Conservation (phyloP, 2,113 vertebrate genomes). For the Calyptomena viridis region DNA sequence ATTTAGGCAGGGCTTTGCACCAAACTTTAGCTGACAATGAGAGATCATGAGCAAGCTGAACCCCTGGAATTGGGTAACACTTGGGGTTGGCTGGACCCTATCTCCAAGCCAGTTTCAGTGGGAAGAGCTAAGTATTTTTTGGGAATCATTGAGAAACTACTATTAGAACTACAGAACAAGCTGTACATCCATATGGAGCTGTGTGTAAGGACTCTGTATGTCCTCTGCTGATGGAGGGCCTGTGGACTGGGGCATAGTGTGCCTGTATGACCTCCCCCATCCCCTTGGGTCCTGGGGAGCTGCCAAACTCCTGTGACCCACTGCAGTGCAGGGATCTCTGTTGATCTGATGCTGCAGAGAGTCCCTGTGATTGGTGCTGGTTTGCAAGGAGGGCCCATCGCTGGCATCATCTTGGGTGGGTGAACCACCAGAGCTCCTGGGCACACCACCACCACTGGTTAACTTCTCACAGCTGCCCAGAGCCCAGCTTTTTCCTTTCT, state of each 20-base stretch:
- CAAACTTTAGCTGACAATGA: rapidly evolving
- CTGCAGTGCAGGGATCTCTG: background rate
- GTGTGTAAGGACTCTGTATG: background rate
- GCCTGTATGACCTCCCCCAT: background rate
- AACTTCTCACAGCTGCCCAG: background rate
- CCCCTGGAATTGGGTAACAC: background rate
- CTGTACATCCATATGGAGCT: background rate
- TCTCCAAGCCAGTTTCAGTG: background rate
- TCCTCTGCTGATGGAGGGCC: background rate
- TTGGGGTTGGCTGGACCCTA: background rate
- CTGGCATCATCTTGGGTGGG: background rate
- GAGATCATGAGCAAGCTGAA: background rate
- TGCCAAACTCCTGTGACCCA: background rate
- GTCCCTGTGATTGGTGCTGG: rapidly evolving
- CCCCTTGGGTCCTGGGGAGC: background rate
- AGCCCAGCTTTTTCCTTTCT: background rate
- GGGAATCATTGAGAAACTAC: background rate
- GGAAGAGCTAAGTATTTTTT: background rate
- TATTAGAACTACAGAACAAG: background rate
- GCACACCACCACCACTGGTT: rapidly evolving
- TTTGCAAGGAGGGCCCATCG: background rate
- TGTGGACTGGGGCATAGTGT: background rate
- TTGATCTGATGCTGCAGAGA: background rate
- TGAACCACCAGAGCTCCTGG: background rate
- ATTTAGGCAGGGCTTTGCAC: background rate